Conservation (phyloP, 2,113 vertebrate species). For the Smithornis capensis region DNA sequence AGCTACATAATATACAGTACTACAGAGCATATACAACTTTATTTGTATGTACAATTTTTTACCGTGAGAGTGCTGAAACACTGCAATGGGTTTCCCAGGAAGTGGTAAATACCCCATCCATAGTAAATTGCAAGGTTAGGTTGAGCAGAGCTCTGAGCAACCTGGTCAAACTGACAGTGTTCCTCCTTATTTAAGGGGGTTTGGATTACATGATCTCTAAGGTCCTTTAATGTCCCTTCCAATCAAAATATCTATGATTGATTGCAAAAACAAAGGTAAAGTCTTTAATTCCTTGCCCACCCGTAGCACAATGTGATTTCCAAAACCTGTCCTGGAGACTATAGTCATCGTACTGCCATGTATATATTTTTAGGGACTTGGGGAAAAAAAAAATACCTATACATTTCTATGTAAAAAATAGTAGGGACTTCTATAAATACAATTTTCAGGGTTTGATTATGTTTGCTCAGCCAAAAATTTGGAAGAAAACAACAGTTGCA, state of each 20-base stretch:
- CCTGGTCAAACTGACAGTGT: not conserved
- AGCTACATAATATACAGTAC: too few species aligned
- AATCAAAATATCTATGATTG: not conserved
- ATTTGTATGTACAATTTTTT: too few species aligned
- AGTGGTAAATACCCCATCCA: too few species aligned
- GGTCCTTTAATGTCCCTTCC: not conserved
- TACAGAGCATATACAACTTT: too few species aligned
- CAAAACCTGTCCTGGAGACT: not conserved
- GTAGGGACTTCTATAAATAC: fast-evolving
- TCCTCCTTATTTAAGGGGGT: fast-evolving
- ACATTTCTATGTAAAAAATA: not conserved
- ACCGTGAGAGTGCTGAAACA: not conserved
- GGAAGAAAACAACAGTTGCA: not conserved
- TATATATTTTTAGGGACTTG: not conserved
- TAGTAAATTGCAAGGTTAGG: not conserved
- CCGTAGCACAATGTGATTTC: not conserved
- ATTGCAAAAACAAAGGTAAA: not conserved
- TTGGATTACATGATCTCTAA: not conserved
- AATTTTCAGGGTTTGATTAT: not conserved
- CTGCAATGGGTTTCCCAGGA: not conserved
- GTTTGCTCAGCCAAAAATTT: not conserved
- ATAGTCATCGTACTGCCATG: not conserved
- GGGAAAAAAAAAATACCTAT: fast-evolving
- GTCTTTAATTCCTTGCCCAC: not conserved
- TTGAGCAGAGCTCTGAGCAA: not conserved